phyloP scores from a whole-genome alignment of 2,797 vertebrate species.

The Thaleichthys pacificus region DNA sequence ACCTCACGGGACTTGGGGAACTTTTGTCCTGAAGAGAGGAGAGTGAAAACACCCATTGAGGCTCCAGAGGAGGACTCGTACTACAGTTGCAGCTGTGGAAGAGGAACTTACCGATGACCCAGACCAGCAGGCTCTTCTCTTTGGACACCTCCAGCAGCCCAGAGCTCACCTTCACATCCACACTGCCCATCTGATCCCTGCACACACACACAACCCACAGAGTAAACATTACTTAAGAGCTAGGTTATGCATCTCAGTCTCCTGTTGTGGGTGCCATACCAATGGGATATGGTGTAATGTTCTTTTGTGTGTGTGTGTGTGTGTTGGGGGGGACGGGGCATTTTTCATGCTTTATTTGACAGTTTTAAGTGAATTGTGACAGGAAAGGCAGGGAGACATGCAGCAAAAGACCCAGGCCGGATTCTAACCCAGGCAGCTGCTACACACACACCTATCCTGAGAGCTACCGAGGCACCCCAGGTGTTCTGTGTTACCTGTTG shows the following conservation, averaged over 20 bases:
- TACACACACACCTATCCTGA: no score
- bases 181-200: constrained; percentile 83
- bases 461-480: no score
- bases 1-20: constrained; percentile 91
- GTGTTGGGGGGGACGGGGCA: no score
- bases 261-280: no score
- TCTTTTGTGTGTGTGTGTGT: no score
- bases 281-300: no score
- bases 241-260: no score
- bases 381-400: no score
- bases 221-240: no score
- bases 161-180: constrained; percentile 86
- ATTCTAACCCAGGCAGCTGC: no score
- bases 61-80: neutral
- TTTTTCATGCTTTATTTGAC: neutral
- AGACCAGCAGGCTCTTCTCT: constrained; percentile 90
- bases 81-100: neutral
- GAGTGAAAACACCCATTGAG: neutral
- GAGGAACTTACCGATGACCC: constrained; percentile 78
- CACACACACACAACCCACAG: constrained; percentile 5
- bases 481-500: constrained; percentile 80
- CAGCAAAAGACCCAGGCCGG: no score
- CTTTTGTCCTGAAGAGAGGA: constrained; percentile 82
- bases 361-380: neutral
- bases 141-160: constrained; percentile 87